These are phyloP conservation scores for Iguana delicatissima DNA, from an alignment of 2,797 vertebrate species.

Conservation along the genomic window DNA sequence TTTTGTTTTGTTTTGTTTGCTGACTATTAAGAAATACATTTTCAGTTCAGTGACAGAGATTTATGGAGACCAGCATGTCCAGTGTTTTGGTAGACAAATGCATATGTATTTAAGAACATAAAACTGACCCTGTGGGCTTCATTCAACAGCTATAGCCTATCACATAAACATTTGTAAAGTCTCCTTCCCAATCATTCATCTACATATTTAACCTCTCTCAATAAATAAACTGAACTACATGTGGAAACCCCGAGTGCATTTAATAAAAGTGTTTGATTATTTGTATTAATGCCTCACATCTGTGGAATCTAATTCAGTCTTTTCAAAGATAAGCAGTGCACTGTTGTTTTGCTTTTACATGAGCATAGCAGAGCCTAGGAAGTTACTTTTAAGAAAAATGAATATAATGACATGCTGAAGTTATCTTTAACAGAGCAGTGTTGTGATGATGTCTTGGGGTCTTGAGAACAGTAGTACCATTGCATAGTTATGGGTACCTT, in stretches of 20 bases:
- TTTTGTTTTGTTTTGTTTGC: background rate
- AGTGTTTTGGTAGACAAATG: conserved; percentile 70
- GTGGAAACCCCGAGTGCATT: conserved; percentile 53
- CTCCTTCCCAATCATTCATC: conserved; percentile 64
- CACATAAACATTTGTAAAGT: conserved; percentile 52
- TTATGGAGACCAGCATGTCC: conserved; percentile 47
- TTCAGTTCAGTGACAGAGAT: conserved; percentile 54
- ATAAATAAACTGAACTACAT: conserved; percentile 67
- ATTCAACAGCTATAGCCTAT: conserved; percentile 63
- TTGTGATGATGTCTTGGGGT: background rate
- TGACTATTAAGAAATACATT: conserved; percentile 44
- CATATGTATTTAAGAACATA: conserved; percentile 68
- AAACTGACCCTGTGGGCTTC: conserved; percentile 63
- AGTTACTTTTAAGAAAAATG: background rate
- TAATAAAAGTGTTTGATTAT: conserved; percentile 24
- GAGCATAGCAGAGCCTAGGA: background rate
- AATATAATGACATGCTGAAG: background rate
- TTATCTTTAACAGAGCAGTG: background rate
- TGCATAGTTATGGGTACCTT: background rate
- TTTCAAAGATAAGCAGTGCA: conserved; percentile 20
- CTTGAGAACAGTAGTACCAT: background rate
- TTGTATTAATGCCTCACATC: conserved; percentile 45
- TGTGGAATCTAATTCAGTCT: conserved; percentile 4
- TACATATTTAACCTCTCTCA: conserved; percentile 63
- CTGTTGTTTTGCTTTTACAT: conserved; percentile 8